Evolutionary conservation across 2,888 invertebrate genomes (phyloP).

Genomic region (Exocentrus adspersus): DNA sequence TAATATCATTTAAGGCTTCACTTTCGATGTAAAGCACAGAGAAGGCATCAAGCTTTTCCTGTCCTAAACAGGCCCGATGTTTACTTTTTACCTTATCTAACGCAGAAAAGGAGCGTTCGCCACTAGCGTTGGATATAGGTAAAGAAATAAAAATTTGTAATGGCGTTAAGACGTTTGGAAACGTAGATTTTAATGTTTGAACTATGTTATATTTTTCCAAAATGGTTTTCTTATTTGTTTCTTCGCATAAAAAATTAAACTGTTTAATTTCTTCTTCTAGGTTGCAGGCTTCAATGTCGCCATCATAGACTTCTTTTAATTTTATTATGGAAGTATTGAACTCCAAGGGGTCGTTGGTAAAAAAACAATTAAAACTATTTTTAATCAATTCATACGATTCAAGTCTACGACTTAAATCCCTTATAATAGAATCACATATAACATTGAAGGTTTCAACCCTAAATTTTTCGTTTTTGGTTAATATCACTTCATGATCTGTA

Average conservation of each 20-base stretch:
- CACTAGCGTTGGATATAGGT: neutral
- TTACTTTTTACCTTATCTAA: neutral
- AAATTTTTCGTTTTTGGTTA: neutral
- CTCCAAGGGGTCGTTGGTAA: neutral
- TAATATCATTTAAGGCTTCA: neutral
- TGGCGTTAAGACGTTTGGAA: neutral
- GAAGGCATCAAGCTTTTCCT: neutral
- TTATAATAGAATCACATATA: neutral
- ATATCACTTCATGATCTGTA: neutral
- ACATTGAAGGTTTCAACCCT: neutral
- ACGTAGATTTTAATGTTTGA: neutral
- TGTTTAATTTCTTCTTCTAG: neutral
- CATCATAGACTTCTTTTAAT: neutral
- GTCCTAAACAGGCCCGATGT: neutral
- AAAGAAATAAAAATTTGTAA: neutral
- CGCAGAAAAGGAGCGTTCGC: neutral
- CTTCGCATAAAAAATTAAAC: neutral
- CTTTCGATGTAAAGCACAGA: neutral
- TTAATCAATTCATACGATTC: neutral
- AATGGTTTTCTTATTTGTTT: neutral
- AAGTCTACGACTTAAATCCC: neutral
- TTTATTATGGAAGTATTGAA: neutral
- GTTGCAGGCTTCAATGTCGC: neutral
- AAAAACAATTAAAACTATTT: neutral
- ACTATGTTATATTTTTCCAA: neutral